These are phyloP conservation scores for Plectropomus leopardus DNA, from an alignment of 2,113 vertebrate species.

Conservation along the genomic window DNA sequence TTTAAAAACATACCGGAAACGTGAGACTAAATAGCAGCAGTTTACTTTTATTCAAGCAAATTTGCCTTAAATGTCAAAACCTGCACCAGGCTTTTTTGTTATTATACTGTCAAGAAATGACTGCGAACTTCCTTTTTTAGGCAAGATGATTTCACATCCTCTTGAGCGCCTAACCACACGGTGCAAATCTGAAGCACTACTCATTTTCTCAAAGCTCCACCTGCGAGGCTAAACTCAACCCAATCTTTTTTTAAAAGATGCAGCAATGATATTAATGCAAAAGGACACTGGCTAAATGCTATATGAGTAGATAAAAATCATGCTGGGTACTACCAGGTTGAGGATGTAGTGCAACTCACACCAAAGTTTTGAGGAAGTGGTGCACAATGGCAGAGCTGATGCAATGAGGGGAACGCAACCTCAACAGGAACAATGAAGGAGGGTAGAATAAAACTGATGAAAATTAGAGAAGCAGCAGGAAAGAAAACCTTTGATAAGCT, in stretches of 20 bases:
- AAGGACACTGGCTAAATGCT: background rate
- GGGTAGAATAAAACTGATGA: background rate
- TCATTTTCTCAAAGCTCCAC: background rate
- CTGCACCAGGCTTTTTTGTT: background rate
- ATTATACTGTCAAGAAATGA: constrained; percentile 21
- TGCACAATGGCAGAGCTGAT: constrained; percentile 33
- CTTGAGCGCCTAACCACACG: constrained; percentile 27
- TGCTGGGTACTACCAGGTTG: background rate
- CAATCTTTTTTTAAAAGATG: background rate
- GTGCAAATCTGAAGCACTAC: background rate
- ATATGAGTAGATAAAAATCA: background rate
- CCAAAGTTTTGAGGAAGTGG: constrained; percentile 64
- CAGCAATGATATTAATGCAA: background rate
- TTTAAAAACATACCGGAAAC: too few species aligned
- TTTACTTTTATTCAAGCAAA: too few species aligned
- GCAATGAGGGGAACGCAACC: constrained; percentile 55
- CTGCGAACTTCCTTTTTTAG: constrained; percentile 69
- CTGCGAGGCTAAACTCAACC: background rate
- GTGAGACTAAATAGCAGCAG: too few species aligned
- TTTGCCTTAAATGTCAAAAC: constrained; percentile 10
- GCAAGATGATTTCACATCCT: constrained; percentile 70
- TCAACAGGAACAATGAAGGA: constrained; percentile 2
- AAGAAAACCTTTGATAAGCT: background rate
- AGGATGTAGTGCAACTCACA: background rate
- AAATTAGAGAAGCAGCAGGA: background rate